Conservation (phyloP, 2,888 invertebrate species). For the Conistra vaccinii region DNA sequence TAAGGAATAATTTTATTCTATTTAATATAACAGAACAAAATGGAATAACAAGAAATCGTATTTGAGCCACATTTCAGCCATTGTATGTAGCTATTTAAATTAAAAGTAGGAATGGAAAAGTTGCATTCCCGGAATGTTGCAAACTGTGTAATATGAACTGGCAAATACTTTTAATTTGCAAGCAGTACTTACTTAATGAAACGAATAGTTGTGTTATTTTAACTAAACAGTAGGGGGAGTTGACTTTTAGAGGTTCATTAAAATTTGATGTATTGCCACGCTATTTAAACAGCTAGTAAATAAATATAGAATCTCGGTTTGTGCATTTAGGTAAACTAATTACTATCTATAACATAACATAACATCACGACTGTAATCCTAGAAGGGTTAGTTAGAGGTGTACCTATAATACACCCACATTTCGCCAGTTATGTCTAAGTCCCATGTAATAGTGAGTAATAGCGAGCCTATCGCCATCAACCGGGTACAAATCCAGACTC, state of each 20-base stretch:
- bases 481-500: too few relatives aligned
- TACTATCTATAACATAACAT: too few relatives aligned
- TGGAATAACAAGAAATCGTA: slow-evolving; percentile 30
- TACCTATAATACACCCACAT: too few relatives aligned
- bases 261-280: background rate
- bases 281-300: background rate
- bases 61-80: slow-evolving; percentile 19
- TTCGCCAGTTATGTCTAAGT: too few relatives aligned
- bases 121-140: slow-evolving; percentile 19
- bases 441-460: too few relatives aligned
- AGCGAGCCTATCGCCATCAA: too few relatives aligned
- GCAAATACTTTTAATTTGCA: slow-evolving; percentile 18
- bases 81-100: slow-evolving; percentile 36
- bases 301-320: background rate
- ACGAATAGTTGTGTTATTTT: background rate
- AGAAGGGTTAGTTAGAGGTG: too few relatives aligned
- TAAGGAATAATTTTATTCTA: slow-evolving; percentile 28
- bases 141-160: slow-evolving; percentile 9
- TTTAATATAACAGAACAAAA: slow-evolving; percentile 37
- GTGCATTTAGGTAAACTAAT: background rate
- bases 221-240: too few relatives aligned
- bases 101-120: slow-evolving; percentile 7
- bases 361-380: too few relatives aligned
- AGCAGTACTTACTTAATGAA: background rate
- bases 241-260: background rate